phyloP scores from a whole-genome alignment of 2,113 vertebrate species.

The Neopipo cinnamomea region DNA sequence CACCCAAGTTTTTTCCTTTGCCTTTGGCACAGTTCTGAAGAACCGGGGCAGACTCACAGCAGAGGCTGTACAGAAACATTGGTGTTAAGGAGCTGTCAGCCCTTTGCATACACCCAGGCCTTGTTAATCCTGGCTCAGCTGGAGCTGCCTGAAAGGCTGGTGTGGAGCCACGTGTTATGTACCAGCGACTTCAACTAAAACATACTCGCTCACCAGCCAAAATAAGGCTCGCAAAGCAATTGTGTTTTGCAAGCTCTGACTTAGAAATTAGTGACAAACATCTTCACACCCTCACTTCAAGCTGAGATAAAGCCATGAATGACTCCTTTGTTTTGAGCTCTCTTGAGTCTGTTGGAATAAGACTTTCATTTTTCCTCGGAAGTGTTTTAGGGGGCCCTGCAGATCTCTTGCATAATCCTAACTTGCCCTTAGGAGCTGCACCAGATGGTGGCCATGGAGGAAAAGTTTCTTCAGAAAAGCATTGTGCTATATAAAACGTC shows the following conservation, averaged over 20 bases:
- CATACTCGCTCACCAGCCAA: neutral
- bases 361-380: neutral
- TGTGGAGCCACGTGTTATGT: neutral
- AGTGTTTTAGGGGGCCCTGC: neutral
- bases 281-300: slow-evolving; percentile 17
- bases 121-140: neutral
- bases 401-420: neutral
- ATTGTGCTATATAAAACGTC: neutral
- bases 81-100: neutral
- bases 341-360: neutral
- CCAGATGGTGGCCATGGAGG: neutral
- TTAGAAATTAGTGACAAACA: slow-evolving; percentile 21
- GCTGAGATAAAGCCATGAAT: neutral
- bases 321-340: slow-evolving; percentile 5
- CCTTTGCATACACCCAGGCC: neutral
- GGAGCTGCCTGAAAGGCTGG: neutral
- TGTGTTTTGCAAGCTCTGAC: slow-evolving; percentile 15
- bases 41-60: neutral
- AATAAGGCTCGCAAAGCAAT: neutral
- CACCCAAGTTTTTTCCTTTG: neutral
- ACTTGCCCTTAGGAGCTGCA: neutral
- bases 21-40: neutral
- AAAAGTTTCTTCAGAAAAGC: neutral
- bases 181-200: neutral
- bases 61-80: neutral